Base-by-base conservation (phyloP, 2,113 vertebrate genomes). In the Scomber colias region DNA sequence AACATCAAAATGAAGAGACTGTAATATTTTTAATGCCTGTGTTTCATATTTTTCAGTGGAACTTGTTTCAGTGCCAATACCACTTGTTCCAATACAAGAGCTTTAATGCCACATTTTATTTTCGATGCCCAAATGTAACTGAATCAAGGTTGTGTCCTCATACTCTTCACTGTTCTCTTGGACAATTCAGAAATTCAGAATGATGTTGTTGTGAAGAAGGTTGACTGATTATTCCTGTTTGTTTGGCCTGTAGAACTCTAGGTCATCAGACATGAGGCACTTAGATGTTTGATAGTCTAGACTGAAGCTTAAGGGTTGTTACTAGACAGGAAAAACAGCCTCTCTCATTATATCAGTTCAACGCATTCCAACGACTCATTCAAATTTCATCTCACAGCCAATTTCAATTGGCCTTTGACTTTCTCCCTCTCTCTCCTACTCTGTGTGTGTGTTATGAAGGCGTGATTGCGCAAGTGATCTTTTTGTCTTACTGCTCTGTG, bases 301-400 rank as follows among this genome's bases (percentile, higher is more conserved):
- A 72, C 71, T 75, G 62, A 79, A 75, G 17, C 67, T 82, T 50
- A 68, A 68, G 15, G 15, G 31, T 66, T 79, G 24, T 21, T 19
- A n/a, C 27, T 11, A 4, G 57, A 85, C 35, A 27, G 46, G 35
- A 59, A 10, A 1, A 51, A 67, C 31, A 77, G 62, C 59, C 50
- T 46, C 46, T 63, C 57, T 79, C 57, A 76, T 78, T 79, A 48
- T 31, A 71, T 65, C 71, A 17, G 27, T 69, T 74, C 30, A 14
- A 21, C 54, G 45, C 51, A 60, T 69, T 63, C 21, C 55, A 83
- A 56, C 21, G 5, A 54, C 64, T 83, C 44, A 73, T 82, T 76
- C 44, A 73, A n/a, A 73, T 88, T 65, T 65, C 15, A 79, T 85
- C 57, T 73, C 64, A 62, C 59, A 62, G 53, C 68, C 30, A n/a